phyloP scores from a whole-genome alignment of 2,888 invertebrate genomes.

The Trichopria drosophilae region DNA sequence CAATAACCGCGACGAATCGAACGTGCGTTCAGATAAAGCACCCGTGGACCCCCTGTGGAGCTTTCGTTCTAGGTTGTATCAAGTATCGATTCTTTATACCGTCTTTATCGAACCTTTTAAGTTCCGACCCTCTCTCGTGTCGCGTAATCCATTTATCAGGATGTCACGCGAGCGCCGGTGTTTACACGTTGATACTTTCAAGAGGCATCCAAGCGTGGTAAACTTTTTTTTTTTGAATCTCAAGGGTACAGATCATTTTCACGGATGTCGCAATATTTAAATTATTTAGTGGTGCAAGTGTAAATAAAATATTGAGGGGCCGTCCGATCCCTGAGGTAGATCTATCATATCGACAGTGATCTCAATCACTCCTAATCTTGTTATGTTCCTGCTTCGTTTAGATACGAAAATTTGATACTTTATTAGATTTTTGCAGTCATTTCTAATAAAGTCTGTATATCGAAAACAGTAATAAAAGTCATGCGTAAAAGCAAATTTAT shows the following conservation, averaged over 20 bases:
- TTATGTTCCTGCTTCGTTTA: no score
- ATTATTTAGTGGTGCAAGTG: no score
- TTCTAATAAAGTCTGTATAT: no score
- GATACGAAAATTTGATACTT: no score
- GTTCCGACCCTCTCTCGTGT: not conserved
- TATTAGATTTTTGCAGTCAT: no score
- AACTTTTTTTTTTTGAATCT: constrained; percentile 17
- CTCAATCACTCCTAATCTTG: no score
- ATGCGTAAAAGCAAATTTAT: no score
- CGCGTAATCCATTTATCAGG: constrained; percentile 21
- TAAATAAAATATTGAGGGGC: no score
- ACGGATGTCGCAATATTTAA: constrained; percentile 20
- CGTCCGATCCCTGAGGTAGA: no score
- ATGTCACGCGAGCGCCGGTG: constrained; percentile 16
- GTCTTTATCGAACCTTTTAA: constrained; percentile 8
- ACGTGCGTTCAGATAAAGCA: constrained; percentile 5
- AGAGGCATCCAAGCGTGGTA: constrained; percentile 16
- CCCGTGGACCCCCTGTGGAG: no score
- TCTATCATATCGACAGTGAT: no score
- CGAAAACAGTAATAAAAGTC: no score
- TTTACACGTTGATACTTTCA: not conserved
- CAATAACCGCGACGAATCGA: constrained; percentile 27
- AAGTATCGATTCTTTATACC: not conserved
- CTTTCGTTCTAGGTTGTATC: not conserved
- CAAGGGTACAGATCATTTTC: constrained; percentile 6